Conservation (phyloP, 2,888 invertebrate species). For the Lepidochrysops patricia region DNA sequence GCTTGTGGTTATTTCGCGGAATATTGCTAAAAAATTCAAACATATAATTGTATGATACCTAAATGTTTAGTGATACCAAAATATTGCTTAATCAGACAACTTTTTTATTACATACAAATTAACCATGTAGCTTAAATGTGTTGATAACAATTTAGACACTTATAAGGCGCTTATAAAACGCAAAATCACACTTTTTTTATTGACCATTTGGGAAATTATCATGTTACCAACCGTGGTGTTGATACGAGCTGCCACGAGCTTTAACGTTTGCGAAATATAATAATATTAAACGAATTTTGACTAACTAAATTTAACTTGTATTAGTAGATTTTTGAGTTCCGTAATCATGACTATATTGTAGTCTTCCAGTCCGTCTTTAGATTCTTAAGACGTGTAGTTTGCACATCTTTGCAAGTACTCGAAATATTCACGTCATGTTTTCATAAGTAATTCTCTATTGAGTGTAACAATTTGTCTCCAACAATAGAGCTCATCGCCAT, state of each 20-base stretch:
- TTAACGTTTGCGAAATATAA: neutral
- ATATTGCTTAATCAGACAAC: too few relatives aligned
- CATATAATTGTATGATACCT: too few relatives aligned
- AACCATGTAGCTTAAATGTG: too few relatives aligned
- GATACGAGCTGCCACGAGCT: neutral
- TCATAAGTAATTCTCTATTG: neutral
- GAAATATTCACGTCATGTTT: neutral
- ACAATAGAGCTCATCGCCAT: conserved; percentile 32
- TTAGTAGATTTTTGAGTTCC: too few relatives aligned
- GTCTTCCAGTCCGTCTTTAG: too few relatives aligned
- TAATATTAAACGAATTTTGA: neutral
- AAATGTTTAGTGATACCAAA: too few relatives aligned
- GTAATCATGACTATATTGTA: too few relatives aligned
- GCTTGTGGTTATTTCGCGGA: too few relatives aligned
- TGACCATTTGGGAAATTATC: neutral
- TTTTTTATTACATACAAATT: too few relatives aligned
- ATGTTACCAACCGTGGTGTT: neutral
- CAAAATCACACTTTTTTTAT: neutral
- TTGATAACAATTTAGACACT: neutral
- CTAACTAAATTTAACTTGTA: too few relatives aligned
- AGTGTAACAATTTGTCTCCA: conserved; percentile 26
- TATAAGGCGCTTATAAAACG: neutral
- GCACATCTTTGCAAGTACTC: neutral
- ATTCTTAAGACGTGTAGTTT: neutral
- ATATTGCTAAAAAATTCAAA: too few relatives aligned